These are phyloP conservation scores for Tonatia bakeri DNA, from an alignment of 2,113 vertebrate species.

Conservation along the genomic window DNA sequence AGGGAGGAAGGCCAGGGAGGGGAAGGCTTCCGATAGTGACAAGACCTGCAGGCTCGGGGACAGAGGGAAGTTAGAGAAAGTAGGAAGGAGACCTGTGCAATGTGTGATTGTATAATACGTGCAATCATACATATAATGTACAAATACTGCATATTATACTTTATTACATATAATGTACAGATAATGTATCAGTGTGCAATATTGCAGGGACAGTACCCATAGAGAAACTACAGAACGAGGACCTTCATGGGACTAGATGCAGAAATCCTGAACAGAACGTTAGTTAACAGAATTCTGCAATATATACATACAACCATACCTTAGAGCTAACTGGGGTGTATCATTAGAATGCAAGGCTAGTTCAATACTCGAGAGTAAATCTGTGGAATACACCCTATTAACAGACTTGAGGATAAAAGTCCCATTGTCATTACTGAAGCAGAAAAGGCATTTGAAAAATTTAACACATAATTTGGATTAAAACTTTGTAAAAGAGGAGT, in stretches of 20 bases:
- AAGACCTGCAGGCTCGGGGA: neutral
- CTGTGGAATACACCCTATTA: neutral
- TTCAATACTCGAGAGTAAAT: neutral
- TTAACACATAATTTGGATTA: neutral
- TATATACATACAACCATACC: neutral
- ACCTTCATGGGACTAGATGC: neutral
- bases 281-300: neutral
- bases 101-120: neutral
- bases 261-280: neutral
- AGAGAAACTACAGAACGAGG: neutral
- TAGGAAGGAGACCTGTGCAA: rapidly evolving
- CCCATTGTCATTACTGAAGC: neutral
- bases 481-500: neutral
- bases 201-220: neutral
- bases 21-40: rapidly evolving
- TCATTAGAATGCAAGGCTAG: neutral
- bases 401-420: neutral
- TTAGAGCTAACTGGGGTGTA: neutral
- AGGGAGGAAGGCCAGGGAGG: neutral
- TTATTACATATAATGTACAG: no score
- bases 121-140: no score
- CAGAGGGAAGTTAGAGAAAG: rapidly evolving
- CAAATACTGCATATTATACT: no score
- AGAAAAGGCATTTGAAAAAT: neutral
- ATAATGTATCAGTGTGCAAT: no score